Evolutionary conservation across 2,113 vertebrate species (phyloP), one percentile per base, ranked within the genome.

Genomic region (Siniperca chuatsi): DNA sequence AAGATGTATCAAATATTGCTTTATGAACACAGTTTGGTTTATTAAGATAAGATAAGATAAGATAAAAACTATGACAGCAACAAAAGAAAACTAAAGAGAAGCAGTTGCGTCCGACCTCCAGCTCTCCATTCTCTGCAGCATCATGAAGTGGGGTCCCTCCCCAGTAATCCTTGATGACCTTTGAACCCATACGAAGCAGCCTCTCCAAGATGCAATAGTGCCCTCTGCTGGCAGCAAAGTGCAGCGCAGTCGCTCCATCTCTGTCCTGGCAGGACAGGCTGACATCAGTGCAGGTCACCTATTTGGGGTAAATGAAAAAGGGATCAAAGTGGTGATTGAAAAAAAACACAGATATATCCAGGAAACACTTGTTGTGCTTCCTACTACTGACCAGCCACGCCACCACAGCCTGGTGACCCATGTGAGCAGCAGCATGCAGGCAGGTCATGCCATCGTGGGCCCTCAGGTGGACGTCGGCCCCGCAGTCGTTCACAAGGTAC

Each of bases 111-210:
- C 61, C 1, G 61, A 97, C 97, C 97, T 97, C 95, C 85, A 96
- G 58, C 74, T 96, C 95, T 61, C 97, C 96, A 0, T 96, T 97
- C 89, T 97, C 97, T 0, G 97, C 96, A 0, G 96, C 96, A 3
- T 98, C 96, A 6, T 98, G 97, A 60, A 97, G 95, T 0, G 97
- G 96, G 1, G 96, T 97, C 48, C 96, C 97, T 2, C 97, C 97
- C 97, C 96, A 97, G 84, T 93, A 92, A 81, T 98, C 97, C 70
- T 92, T 94, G 72, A 92, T 85, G 85, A 97, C 76, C 40, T 94
- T 94, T 67, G 96, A 95, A 2, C 96, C 96, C 93, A 96, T 87
- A 13, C 92, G 87, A 69, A 97, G 91, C 37, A 97, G 95, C 20
- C 92, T 92, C 78, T 97, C 95, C 25, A 97, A 92, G 69, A 97